Base-by-base conservation (phyloP, 2,113 vertebrate genomes). In the Phalacrocorax pelagicus region DNA sequence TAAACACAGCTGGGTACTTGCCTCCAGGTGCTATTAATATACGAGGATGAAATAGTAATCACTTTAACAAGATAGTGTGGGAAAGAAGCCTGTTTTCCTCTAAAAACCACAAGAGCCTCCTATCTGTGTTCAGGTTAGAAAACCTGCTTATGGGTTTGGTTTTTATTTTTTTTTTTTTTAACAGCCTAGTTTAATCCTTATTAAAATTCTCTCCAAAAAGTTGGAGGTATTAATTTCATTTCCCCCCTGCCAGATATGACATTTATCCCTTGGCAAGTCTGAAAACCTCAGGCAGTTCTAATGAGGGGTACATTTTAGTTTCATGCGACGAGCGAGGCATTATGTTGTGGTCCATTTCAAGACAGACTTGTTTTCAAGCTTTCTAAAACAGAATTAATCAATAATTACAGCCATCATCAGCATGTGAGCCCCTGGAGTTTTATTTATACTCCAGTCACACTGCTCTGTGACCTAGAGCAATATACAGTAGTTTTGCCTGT, bases 361-460 rank as follows among this genome's bases (percentile, higher is more conserved):
- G 83, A 85, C 1, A 15, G 81, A 59, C 89, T 94, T 92, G 77
- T 88, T 87, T 80, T 29, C 74, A n/a, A 88, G 52, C 54, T 74
- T 88, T 49, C 75, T 46, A 85, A 78, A 82, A 67, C 46, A 80
- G 86, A 88, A 94, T 85, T 71, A 92, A 97, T 92, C 95, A 93
- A 84, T 93, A 94, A 93, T 96, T 95, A 93, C 52, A 90, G 47
- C 66, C 54, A 26, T 36, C 87, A 77, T 42, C 82, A 44, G 30
- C 69, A 16, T 49, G 75, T 62, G 73, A 89, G 36, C 38, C 54
- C 51, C 62, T 62, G 82, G 93, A 61, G 91, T 44, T 86, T 69
- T 79, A 69, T 82, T 94, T 58, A 38, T 77, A 78, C 59, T 40
- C 36, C 52, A 54, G n/a, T 38, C 90, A 83, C 81, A 29, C 72